Evolutionary conservation across 2,888 invertebrate genomes (phyloP).

Genomic region (Cordylochernes scorpioides): DNA sequence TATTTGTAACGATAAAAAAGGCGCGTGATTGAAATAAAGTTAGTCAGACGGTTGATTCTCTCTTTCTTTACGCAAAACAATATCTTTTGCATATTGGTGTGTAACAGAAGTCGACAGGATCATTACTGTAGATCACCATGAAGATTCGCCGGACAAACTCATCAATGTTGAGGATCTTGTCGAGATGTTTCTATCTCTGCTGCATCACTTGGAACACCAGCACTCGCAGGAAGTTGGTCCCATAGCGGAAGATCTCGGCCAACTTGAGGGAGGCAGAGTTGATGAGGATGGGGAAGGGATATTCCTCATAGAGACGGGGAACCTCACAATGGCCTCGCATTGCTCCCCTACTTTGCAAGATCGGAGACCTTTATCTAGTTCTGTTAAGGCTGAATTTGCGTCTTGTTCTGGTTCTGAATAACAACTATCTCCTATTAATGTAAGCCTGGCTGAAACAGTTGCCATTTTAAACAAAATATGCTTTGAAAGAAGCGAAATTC

Average conservation of each 20-base stretch:
- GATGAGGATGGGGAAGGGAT: conserved; percentile 88
- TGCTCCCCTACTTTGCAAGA: conserved; percentile 80
- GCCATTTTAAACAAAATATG: too few species aligned
- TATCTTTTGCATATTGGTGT: too few species aligned
- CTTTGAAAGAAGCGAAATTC: too few species aligned
- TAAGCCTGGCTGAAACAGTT: too few species aligned
- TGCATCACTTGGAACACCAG: conserved; percentile 79
- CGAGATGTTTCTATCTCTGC: conserved; percentile 37
- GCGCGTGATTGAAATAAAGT: too few species aligned
- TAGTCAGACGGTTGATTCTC: too few species aligned
- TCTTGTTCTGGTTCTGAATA: conserved; percentile 62
- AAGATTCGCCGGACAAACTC: conserved; percentile 70
- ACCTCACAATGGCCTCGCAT: conserved; percentile 84
- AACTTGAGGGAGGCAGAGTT: conserved; percentile 83
- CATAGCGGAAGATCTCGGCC: conserved; percentile 71
- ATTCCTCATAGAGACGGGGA: conserved; percentile 78
- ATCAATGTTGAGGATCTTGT: conserved; percentile 62
- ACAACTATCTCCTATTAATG: conserved; percentile 4
- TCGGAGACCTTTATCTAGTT: conserved; percentile 60
- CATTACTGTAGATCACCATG: conserved; percentile 84
- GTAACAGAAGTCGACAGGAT: too few species aligned
- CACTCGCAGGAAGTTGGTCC: conserved; percentile 65
- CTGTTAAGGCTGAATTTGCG: conserved; percentile 73
- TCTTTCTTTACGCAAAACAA: too few species aligned
- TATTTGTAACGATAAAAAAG: too few species aligned